Evolutionary conservation across 2,888 invertebrate genomes (phyloP), one percentile per base, ranked within the genome.

Genomic region (Chloromyia formosa): DNA sequence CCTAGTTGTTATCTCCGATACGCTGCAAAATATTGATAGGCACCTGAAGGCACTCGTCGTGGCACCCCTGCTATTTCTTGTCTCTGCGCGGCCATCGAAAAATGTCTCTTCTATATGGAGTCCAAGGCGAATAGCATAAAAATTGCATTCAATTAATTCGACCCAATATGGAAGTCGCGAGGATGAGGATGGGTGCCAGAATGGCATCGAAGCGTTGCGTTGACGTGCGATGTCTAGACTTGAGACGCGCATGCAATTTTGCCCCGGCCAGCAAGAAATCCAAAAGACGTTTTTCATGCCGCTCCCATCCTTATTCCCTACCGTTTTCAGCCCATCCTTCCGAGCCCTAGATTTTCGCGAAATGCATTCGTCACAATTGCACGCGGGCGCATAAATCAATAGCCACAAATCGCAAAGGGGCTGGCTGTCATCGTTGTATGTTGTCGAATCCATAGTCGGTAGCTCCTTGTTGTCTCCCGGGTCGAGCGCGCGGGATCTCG

Each of bases 361-460:
- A 71, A 58, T 71, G 71, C 71, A 71, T 56, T 71, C 68, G 71
- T 58, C 71, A 40, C 58, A 40, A 71, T 42, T 58, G 71, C 71
- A 71, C 71, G 66, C 66, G 71, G 71, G 71, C 71, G 71, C 71
- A 71, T 71, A 71, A 71, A 71, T 71, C 71, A 71, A 71, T 71
- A 58, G 42, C 42, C 27, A 35, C 71, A 27, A 71, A 58, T 49
- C 49, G 71, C 56, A 22, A 71, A 54, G 54, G 71, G 56, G 56
- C 58, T 71, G 71, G 71, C 58, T 71, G 71, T 71, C 71, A 56
- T 23, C 54, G 16, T 49, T 64, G 45, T n/a, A n/a, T 66, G 10
- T 12, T 14, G 49, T 66, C 10, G 9, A 35, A 35, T 35, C 27
- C 27, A 35, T 35, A 35, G 3, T 35, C 27, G 27, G 7, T 20